A percentile compares a stretch with the other conserved stretches of the same genome.
Conservation (phyloP, 1,140 invertebrate species). For the Bicyclus anynana region DNA sequence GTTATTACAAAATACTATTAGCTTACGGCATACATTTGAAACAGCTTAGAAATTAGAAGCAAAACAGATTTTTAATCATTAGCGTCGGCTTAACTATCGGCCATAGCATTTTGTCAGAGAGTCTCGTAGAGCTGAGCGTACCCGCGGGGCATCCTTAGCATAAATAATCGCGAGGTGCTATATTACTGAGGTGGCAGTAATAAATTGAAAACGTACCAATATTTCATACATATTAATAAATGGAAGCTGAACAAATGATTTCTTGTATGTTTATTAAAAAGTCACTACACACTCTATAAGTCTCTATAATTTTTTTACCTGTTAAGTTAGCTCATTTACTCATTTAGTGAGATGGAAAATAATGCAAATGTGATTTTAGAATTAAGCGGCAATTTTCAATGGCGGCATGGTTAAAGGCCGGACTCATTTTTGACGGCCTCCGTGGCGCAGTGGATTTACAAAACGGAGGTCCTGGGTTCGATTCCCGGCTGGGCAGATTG, state of each 20-base stretch:
- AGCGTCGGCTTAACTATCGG: slow-evolving; percentile 13
- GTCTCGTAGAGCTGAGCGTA: neutral
- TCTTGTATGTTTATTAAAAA: neutral
- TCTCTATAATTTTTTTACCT: too few species aligned
- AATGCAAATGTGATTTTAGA: too few species aligned
- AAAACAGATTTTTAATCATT: slow-evolving; percentile 19
- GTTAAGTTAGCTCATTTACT: too few species aligned
- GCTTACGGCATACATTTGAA: slow-evolving; percentile 7
- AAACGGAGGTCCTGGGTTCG: too few species aligned
- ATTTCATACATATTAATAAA: neutral
- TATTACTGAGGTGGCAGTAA: slow-evolving; percentile 1
- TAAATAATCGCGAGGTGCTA: slow-evolving; percentile 1
- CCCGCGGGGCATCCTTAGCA: neutral
- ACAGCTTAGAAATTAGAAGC: slow-evolving; percentile 11
- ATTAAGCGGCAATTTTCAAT: too few species aligned
- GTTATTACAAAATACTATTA: neutral
- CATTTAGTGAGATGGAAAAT: too few species aligned
- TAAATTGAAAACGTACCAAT: neutral
- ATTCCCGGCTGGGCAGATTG: too few species aligned
- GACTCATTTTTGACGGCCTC: too few species aligned
- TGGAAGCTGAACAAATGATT: neutral
- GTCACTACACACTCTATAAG: neutral
- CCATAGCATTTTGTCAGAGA: slow-evolving; percentile 13
- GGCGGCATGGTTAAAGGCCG: too few species aligned
- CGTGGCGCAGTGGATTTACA: too few species aligned